Evolutionary conservation across 2,797 vertebrate species (phyloP), one percentile per base, ranked within the genome.

Genomic region (Salarias fasciatus): DNA sequence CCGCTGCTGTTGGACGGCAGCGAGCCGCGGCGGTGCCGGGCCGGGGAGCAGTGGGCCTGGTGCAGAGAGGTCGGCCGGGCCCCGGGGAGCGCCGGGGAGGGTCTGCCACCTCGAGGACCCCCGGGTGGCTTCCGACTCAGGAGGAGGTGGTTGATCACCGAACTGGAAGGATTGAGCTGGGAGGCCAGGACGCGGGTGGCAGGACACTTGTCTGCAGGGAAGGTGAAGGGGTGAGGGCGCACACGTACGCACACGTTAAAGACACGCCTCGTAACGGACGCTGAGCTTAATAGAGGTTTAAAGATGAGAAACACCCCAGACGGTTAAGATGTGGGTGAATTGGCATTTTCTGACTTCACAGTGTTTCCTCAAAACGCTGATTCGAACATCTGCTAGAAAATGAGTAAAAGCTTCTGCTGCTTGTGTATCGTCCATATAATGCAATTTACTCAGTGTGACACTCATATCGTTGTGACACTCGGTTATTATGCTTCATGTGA

Each of bases 101-200:
- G 93, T 75, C 90, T 92, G 73, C 89, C 75, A 64, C 90, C 82
- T 14, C 80, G 86, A 75, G 92, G 92, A 3, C 82, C 85, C 13
- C 88, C 55, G 29, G 88, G 91, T 59, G 94, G 92, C 80, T 92
- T 97, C 72, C 94, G 95, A 14, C 96, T 96, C 87, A 99, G 84
- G 11, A 99, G 94, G 66, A 99, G 96, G 86, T 99, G 98, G 86
- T 99, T 99, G 84, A 99, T 96, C 42, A 96, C 96, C 0, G 95
- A 89, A 35, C 80, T 70, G 59, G 96, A 95, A 6, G 94, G 89
- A 75, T 96, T 96, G 62, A 98, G 94, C 84, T 99, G 96, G 71
- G 98, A 97, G 1, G 96, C 90, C 51, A 97, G 91, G 62, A 99
- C 90, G 53, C 91, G 95, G 53, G 96, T 98, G 77, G 95, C 93